These are phyloP conservation scores for Drosophila gaucha DNA, from an alignment of 2,888 invertebrate genomes.

Conservation along the genomic window DNA sequence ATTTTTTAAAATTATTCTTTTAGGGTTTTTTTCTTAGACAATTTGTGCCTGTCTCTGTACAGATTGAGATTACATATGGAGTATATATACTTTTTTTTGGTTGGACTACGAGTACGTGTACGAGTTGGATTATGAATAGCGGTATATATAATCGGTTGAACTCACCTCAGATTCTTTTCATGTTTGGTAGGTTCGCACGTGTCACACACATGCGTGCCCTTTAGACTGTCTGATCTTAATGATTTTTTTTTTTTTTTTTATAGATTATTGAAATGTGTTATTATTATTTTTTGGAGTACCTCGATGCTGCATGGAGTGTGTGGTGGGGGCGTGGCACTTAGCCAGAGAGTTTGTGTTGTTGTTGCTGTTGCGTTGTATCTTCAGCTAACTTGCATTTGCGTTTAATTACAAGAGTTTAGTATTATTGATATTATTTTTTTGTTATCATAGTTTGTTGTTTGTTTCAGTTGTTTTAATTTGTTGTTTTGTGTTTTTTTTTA, in stretches of 20 bases:
- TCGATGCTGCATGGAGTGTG: constrained; percentile 58
- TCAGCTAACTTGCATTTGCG: constrained; percentile 19
- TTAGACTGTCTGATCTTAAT: constrained; percentile 45
- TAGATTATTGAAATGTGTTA: constrained; percentile 70
- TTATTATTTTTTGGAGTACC: constrained; percentile 75
- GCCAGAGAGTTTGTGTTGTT: constrained; percentile 20
- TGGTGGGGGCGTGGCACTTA: constrained; percentile 11
- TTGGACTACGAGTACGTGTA: constrained; percentile 40
- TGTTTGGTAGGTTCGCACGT: constrained; percentile 36
- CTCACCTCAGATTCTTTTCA: constrained; percentile 45
- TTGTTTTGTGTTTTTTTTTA: constrained; percentile 8
- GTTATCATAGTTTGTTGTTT: constrained; percentile 7
- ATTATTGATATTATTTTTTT: constrained; percentile 7
- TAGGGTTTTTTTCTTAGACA: constrained; percentile 4
- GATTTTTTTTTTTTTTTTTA: constrained; percentile 43
- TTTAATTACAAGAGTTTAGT: constrained; percentile 12
- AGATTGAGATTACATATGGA: constrained; percentile 21
- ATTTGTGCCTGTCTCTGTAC: constrained; percentile 43
- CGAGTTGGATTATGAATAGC: constrained; percentile 21
- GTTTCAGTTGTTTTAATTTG: constrained; percentile 3
- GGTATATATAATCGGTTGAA: constrained; percentile 25
- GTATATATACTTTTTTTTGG: constrained; percentile 8
- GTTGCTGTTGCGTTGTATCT: constrained; percentile 7
- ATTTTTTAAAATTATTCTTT: constrained; percentile 3
- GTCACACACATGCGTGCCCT: constrained; percentile 33